These are phyloP conservation scores for Spea bombifrons DNA, from an alignment of 2,113 vertebrate species.

Conservation along the genomic window DNA sequence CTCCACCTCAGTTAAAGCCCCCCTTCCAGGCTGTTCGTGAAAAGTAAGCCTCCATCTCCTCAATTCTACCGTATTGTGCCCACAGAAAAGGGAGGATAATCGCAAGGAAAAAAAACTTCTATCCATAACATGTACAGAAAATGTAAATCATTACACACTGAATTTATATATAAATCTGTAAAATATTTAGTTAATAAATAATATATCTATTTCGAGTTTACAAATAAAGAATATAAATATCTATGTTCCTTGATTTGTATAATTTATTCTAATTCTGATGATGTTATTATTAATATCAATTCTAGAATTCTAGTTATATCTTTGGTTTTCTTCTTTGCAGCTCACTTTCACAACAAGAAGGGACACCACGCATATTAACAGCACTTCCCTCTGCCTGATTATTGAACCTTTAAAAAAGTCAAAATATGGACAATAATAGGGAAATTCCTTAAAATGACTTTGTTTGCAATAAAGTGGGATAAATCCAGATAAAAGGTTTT, in stretches of 20 bases:
- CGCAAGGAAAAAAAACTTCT: no score
- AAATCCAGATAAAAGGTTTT: slow-evolving; percentile 75
- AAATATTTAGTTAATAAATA: no score
- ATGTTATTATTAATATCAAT: not conserved
- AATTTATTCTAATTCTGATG: no score
- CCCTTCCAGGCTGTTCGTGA: slow-evolving; percentile 91
- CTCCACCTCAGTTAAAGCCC: slow-evolving; percentile 85
- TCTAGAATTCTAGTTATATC: slow-evolving; percentile 47
- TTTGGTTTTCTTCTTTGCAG: slow-evolving; percentile 68
- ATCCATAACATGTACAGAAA: no score
- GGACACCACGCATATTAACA: slow-evolving; percentile 89
- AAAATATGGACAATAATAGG: slow-evolving; percentile 57
- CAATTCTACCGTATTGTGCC: no score
- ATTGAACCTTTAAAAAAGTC: slow-evolving; percentile 60
- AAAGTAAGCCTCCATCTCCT: slow-evolving; percentile 74
- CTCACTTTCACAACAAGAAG: slow-evolving; percentile 89
- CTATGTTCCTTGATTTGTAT: slow-evolving; percentile 37
- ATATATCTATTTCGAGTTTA: not conserved
- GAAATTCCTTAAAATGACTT: slow-evolving; percentile 61
- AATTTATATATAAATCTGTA: not conserved
- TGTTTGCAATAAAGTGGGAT: slow-evolving; percentile 75
- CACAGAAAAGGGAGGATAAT: no score
- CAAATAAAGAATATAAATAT: not conserved
- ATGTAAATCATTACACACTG: not conserved
- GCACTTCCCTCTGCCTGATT: slow-evolving; percentile 92